Conservation (phyloP, 2,888 invertebrate genomes). For the Drosophila setosimentum region DNA sequence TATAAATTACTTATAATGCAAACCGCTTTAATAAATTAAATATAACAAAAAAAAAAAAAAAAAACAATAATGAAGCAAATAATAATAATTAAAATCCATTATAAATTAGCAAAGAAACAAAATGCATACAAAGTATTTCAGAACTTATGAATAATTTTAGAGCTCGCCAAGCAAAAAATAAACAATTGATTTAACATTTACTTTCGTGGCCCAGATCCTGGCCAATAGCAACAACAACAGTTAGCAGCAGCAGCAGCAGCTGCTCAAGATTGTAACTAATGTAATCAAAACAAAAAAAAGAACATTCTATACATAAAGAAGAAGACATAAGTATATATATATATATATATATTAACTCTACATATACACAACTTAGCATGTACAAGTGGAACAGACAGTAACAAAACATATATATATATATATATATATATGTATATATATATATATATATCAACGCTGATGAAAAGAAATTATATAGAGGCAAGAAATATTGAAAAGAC, state of each 20-base stretch:
- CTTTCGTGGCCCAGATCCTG: slow-evolving; percentile 28
- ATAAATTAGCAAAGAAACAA: slow-evolving; percentile 41
- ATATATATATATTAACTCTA: slow-evolving; percentile 59
- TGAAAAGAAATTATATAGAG: slow-evolving; percentile 66
- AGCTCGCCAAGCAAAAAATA: slow-evolving; percentile 43
- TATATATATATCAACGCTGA: slow-evolving; percentile 64
- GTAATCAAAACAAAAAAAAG: slow-evolving; percentile 73
- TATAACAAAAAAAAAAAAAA: background rate
- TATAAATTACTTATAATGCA: slow-evolving; percentile 44
- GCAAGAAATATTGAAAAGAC: slow-evolving; percentile 55
- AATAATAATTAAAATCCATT: slow-evolving; percentile 43
- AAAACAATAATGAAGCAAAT: slow-evolving; percentile 13
- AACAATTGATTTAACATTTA: slow-evolving; percentile 39
- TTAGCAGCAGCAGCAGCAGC: background rate
- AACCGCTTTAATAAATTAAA: slow-evolving; percentile 69
- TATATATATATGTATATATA: background rate
- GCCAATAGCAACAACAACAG: slow-evolving; percentile 1
- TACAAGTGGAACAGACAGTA: slow-evolving; percentile 59
- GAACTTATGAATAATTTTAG: slow-evolving; percentile 61
- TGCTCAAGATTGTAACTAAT: slow-evolving; percentile 60
- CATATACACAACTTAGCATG: slow-evolving; percentile 66
- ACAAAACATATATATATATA: slow-evolving; percentile 54
- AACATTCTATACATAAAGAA: slow-evolving; percentile 34
- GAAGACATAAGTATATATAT: slow-evolving; percentile 33
- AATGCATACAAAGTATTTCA: slow-evolving; percentile 34